phyloP scores from a whole-genome alignment of 2,113 vertebrate genomes.

The Scartelaos histophorus region DNA sequence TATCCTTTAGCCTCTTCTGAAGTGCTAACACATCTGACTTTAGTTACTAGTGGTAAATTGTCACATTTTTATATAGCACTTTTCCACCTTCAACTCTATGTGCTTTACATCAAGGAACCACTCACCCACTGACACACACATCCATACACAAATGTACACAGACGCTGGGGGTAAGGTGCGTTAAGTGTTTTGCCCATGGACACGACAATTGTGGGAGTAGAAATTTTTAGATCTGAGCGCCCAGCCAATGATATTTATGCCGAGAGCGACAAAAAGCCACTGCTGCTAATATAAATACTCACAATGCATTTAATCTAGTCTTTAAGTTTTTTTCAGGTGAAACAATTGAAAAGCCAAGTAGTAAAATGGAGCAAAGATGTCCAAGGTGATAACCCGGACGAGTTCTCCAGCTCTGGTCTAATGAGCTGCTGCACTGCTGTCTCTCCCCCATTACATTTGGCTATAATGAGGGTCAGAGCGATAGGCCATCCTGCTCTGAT shows the following conservation, averaged over 20 bases:
- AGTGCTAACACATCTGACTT: neutral
- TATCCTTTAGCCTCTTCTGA: neutral
- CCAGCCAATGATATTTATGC: no score
- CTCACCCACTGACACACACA: no score
- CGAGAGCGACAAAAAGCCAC: no score
- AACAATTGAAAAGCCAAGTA: constrained; percentile 30
- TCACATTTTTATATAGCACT: no score
- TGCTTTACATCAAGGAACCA: no score
- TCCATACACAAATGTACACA: no score
- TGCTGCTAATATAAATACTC: neutral
- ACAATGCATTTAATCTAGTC: neutral
- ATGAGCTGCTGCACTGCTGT: constrained; percentile 63
- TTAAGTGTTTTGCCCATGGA: no score
- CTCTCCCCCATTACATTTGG: constrained; percentile 62
- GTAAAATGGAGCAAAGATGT: constrained; percentile 35
- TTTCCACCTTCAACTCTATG: no score
- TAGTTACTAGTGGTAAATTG: neutral
- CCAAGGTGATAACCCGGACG: constrained; percentile 51
- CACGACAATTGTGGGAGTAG: no score
- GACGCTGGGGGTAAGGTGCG: no score
- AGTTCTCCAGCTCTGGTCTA: constrained; percentile 53
- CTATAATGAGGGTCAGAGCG: constrained; percentile 71
- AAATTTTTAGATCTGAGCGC: no score
- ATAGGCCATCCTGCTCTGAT: constrained; percentile 67
- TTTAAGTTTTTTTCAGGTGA: constrained; percentile 10